phyloP scores from a whole-genome alignment of 2,888 invertebrate species.

The Machimus rusticus region DNA sequence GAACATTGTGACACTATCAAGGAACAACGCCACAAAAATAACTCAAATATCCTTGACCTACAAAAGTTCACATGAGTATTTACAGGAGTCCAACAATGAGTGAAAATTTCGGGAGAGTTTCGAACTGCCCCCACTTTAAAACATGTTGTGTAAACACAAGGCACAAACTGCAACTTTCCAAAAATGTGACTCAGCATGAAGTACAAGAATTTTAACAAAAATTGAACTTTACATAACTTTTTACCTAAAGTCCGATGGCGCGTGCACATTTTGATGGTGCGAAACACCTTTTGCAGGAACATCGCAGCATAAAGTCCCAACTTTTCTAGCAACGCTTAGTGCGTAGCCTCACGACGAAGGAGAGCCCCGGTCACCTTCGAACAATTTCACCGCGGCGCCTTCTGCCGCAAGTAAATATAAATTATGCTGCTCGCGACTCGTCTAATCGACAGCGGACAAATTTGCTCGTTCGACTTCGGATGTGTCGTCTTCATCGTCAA shows the following conservation, averaged over 20 bases:
- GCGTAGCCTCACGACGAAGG: neutral
- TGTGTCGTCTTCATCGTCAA: neutral
- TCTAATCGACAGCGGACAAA: neutral
- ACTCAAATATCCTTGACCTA: neutral
- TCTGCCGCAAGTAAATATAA: neutral
- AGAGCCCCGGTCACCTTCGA: neutral
- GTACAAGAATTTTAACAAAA: neutral
- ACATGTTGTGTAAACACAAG: neutral
- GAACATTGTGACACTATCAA: neutral
- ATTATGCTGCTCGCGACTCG: neutral
- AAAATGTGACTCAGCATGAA: neutral
- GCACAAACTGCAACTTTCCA: neutral
- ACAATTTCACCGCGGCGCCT: neutral
- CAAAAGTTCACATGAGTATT: neutral
- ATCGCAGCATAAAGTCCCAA: neutral
- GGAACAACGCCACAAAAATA: neutral
- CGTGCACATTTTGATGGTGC: conserved; percentile 13
- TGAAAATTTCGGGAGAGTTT: neutral
- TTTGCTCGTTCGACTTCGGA: neutral
- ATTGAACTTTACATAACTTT: neutral
- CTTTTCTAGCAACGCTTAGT: neutral
- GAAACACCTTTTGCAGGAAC: conserved; percentile 13
- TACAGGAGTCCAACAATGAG: neutral
- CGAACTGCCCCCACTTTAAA: neutral
- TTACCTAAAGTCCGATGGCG: conserved; percentile 1